Base-by-base conservation (phyloP, 2,797 vertebrate genomes). In the Chiroxiphia lanceolata region DNA sequence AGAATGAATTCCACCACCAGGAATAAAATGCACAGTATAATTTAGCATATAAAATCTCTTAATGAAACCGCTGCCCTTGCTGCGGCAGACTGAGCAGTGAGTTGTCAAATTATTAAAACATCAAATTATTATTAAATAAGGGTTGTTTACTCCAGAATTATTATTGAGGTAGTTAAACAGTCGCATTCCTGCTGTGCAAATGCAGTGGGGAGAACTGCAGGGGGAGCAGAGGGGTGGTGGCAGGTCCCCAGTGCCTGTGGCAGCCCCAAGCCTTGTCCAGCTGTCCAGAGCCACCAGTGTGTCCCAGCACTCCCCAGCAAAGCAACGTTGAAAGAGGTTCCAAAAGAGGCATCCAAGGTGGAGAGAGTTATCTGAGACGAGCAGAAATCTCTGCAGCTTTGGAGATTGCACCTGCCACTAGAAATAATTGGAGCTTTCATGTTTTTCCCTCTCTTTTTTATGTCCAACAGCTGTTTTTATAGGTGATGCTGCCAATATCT, bases 341-440 rank as follows among this genome's bases (percentile, higher is more conserved):
- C 15, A 68, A 77, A 60, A 40, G 14, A 76, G 26, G 21, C 45
- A 74, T 6, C 53, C 68, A 19, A 40, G 63, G 51, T 34, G 2
- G 64, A 68, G 53, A 16, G 53, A 76, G 54, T 89, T 92, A 89
- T 80, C 96, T 82, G 74, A 56, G 79, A 45, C 50, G 18, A 71
- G 79, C 87, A 94, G 91, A 87, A 74, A 84, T 60, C 87, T 77
- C 94, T 93, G 87, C 82, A 77, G 93, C 91, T 86, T 91, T 94
- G 76, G 79, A 94, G 95, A 94, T 81, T 93, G 90, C 65, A 87
- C 76, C 76, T 91, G 69, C 53, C 90, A 91, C 72, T 64, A 36
- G 79, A 85, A 89, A 85, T 89, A 80, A 94, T 6, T 68, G 82
- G 68, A 89, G 48, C 38, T 91, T 67, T 53, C 3, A 0, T 5